Conservation (phyloP, 2,888 invertebrate species). For the Macrophya alboannulata region DNA sequence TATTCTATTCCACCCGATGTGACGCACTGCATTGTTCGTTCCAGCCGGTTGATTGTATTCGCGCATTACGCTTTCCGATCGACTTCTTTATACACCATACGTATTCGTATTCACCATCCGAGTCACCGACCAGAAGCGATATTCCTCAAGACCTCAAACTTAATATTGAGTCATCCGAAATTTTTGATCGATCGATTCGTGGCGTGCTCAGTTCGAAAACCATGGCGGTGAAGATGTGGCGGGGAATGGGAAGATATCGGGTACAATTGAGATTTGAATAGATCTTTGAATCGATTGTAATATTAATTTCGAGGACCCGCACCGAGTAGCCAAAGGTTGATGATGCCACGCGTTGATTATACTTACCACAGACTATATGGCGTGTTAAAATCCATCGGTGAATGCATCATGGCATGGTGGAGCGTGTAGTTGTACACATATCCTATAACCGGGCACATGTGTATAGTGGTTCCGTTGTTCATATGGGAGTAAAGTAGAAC, state of each 20-base stretch:
- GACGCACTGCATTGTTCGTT: constrained; percentile 40
- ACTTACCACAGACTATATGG: not conserved
- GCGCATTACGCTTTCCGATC: not conserved
- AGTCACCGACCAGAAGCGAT: not conserved
- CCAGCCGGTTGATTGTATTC: constrained; percentile 3
- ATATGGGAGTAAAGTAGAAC: constrained; percentile 54
- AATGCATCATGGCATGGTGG: constrained; percentile 31
- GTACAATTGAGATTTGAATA: not conserved
- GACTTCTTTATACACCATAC: not conserved
- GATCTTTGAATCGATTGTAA: not conserved
- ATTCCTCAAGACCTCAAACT: not conserved
- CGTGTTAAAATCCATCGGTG: constrained; percentile 14
- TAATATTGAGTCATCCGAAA: no score
- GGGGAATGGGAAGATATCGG: not conserved
- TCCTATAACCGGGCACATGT: not conserved
- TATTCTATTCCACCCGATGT: not conserved
- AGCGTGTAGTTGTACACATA: not conserved
- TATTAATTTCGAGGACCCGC: not conserved
- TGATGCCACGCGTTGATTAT: not conserved
- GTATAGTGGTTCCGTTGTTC: constrained; percentile 22
- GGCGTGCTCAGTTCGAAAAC: not conserved
- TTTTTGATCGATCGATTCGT: no score
- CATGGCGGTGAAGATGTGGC: no score
- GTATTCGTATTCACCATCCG: not conserved
- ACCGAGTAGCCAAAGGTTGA: not conserved